Evolutionary conservation across 2,888 invertebrate genomes (phyloP), one percentile per base, ranked within the genome.

Genomic region (Eumerus sabulonum): DNA sequence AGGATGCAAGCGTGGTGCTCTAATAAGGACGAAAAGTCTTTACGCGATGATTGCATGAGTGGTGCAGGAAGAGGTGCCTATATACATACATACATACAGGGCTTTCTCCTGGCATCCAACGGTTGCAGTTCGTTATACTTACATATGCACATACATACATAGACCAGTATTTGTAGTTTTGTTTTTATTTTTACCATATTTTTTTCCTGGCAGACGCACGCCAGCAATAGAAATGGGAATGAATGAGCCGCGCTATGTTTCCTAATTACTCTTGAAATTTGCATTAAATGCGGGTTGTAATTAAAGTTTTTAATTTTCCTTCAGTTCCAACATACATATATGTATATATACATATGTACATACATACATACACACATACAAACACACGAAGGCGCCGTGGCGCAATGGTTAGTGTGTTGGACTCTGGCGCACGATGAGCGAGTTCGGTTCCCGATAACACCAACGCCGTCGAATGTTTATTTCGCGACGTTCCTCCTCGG

Each of bases 181-280:
- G 16, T 36, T 12, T 5, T 38, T 7, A 27, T 27, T 27, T 27
- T 27, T 27, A 4, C 27, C 27, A 11, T n/a, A 12, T 44, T 42
- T 44, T 53, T 18, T 13, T 27, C 48, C 54, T 36, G 62, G 63
- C 68, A 74, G 60, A 68, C 68, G 53, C 54, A 27, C 59, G 57
- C 62, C 67, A 56, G 62, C 68, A 63, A 62, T 62, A 67, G 36
- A 54, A 50, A 50, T 67, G 45, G 57, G 60, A 73, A 56, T 70
- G 60, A 56, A 79, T 60, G 60, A 70, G 74, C 50, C 54, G 40
- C 56, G 79, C 79, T 72, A 62, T 82, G 68, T 82, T 82, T 68
- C 79, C 79, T 82, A 82, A 82, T 82, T 82, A 82, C 82, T 76
- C 77, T 76, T 79, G 74, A 82, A 82, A 82, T 82, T 82, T 82